Evolutionary conservation across 1,140 invertebrate species (phyloP).

Genomic region (Kradibia gibbosae): DNA sequence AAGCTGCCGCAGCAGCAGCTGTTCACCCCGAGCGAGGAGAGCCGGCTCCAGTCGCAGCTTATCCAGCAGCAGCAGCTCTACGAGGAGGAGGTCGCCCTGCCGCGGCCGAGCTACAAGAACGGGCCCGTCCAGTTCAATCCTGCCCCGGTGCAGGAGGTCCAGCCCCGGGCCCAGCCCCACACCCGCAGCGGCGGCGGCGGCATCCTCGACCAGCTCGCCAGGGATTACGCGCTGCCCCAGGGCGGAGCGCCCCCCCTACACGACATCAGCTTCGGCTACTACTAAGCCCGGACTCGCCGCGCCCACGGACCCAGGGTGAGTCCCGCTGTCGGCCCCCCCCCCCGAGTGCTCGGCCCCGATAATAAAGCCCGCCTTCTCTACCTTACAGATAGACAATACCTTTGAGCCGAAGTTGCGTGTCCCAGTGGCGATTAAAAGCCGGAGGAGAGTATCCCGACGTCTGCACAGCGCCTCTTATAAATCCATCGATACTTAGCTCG

Average conservation of each 20-base stretch:
- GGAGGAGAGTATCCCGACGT: slow-evolving; percentile 8
- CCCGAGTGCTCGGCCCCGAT: no score
- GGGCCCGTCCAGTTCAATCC: slow-evolving; percentile 68
- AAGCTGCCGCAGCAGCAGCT: slow-evolving; percentile 53
- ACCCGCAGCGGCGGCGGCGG: slow-evolving; percentile 72
- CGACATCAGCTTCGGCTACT: slow-evolving; percentile 86
- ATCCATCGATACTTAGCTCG: background rate
- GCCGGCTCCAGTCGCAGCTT: slow-evolving; percentile 55
- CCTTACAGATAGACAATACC: slow-evolving; percentile 24
- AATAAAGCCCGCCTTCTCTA: no score
- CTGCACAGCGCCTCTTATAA: background rate
- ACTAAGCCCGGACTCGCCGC: slow-evolving; percentile 64
- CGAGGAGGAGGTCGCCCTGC: slow-evolving; percentile 69
- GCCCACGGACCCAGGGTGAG: background rate
- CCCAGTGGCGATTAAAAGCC: background rate
- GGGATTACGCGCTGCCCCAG: slow-evolving; percentile 83
- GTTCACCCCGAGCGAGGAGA: slow-evolving; percentile 60
- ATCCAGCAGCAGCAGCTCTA: slow-evolving; percentile 59
- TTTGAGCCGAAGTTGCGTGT: slow-evolving; percentile 19
- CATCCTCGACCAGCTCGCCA: slow-evolving; percentile 85
- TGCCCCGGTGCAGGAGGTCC: slow-evolving; percentile 67
- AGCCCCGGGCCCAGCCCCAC: slow-evolving; percentile 63
- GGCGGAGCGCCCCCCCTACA: slow-evolving; percentile 79
- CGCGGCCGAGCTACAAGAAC: slow-evolving; percentile 70
- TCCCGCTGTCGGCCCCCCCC: no score